These are phyloP conservation scores for Dipodomys ordii DNA, from an alignment of 2,113 vertebrate genomes.

Conservation along the genomic window DNA sequence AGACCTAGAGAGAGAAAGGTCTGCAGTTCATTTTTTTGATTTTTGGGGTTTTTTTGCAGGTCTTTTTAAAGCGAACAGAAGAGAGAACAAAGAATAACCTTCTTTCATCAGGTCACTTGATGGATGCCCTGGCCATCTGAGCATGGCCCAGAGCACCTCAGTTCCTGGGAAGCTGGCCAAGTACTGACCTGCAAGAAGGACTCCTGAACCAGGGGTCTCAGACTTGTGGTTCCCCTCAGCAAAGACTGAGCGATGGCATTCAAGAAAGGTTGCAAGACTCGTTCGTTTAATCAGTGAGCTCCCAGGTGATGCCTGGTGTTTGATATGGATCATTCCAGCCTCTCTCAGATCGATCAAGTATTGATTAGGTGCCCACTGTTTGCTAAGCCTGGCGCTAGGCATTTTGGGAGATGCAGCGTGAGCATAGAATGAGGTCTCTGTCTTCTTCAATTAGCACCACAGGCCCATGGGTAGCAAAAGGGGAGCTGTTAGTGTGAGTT, in stretches of 20 bases:
- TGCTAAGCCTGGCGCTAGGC: constrained; percentile 67
- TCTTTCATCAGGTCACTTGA: constrained; percentile 43
- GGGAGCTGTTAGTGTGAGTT: neutral
- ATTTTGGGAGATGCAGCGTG: constrained; percentile 72
- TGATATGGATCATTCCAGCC: constrained; percentile 75
- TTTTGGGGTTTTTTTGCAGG: neutral
- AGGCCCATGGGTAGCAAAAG: neutral
- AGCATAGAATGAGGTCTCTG: constrained; percentile 62
- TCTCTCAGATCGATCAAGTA: constrained; percentile 77
- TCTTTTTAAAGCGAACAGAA: neutral
- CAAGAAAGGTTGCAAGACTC: constrained; percentile 50
- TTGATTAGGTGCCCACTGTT: constrained; percentile 81
- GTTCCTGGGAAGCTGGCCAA: constrained; percentile 14
- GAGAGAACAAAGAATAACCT: constrained; percentile 62
- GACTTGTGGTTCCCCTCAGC: neutral
- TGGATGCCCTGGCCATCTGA: constrained; percentile 46
- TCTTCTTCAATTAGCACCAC: constrained; percentile 69
- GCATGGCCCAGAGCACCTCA: neutral
- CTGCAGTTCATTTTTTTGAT: neutral
- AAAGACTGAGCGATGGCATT: neutral
- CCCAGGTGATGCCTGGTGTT: constrained; percentile 69
- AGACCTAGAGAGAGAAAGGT: neutral
- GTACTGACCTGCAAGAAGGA: neutral
- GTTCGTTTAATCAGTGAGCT: constrained; percentile 71
- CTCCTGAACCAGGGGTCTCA: neutral